Conservation (phyloP, 2,113 vertebrate genomes). For the Butorides virescens region DNA sequence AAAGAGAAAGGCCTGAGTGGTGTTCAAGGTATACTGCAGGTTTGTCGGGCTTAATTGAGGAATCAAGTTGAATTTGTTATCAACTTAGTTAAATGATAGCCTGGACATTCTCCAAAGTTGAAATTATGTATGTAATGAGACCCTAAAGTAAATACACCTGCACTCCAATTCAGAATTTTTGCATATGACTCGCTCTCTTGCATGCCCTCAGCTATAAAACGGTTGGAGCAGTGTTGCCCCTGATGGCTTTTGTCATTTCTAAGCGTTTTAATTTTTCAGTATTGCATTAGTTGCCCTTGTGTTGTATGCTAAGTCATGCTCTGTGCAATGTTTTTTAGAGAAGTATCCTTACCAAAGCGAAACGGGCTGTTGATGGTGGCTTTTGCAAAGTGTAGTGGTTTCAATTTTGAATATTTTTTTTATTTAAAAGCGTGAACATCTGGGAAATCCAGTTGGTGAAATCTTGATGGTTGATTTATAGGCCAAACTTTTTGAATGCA, state of each 20-base stretch:
- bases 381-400: background rate
- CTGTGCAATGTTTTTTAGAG: background rate
- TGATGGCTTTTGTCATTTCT: background rate
- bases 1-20: background rate
- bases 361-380: background rate
- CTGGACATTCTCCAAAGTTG: background rate
- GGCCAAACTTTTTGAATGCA: background rate
- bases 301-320: background rate
- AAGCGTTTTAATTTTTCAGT: background rate
- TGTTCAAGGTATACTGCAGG: background rate
- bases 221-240: background rate
- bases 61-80: background rate
- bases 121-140: background rate
- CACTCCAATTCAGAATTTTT: background rate
- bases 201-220: background rate
- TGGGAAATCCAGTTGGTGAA: background rate
- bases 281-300: background rate
- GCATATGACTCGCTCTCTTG: background rate
- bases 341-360: background rate
- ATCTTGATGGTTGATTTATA: background rate
- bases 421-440: background rate
- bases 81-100: background rate
- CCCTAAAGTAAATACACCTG: background rate
- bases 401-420: background rate
- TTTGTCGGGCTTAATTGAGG: background rate